Evolutionary conservation across 1,140 invertebrate species (phyloP).

Genomic region (Luehdorfia chinensis): DNA sequence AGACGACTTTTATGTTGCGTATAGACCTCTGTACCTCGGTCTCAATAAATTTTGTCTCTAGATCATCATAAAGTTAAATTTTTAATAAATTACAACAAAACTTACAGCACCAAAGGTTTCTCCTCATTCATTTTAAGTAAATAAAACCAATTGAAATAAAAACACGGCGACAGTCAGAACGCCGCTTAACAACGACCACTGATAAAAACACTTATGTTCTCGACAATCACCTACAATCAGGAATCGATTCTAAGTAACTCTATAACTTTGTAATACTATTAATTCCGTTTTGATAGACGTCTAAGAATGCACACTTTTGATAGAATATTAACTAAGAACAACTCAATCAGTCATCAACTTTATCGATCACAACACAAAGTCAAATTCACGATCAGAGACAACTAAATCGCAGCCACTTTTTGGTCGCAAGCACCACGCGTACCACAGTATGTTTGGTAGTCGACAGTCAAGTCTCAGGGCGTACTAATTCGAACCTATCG

Average conservation of each 20-base stretch:
- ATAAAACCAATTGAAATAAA: slow-evolving; percentile 9
- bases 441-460: too few species aligned
- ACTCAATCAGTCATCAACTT: too few species aligned
- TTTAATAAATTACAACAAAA: slow-evolving; percentile 16
- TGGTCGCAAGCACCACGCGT: too few species aligned
- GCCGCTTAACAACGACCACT: slow-evolving; percentile 10
- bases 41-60: too few species aligned
- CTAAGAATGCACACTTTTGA: neutral
- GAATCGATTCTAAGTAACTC: neutral
- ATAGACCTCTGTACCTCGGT: too few species aligned
- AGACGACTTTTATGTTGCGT: too few species aligned
- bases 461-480: slow-evolving; percentile 11
- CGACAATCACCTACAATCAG: neutral
- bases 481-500: slow-evolving; percentile 28
- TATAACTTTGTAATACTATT: neutral
- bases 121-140: slow-evolving; percentile 41
- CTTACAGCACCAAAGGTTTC: slow-evolving; percentile 55
- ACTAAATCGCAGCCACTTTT: too few species aligned
- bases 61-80: too few species aligned
- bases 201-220: neutral
- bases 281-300: neutral
- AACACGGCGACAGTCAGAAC: slow-evolving; percentile 10
- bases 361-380: too few species aligned
- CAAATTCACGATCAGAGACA: too few species aligned
- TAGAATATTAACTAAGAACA: too few species aligned